These are phyloP conservation scores for Drosophila subsilvestris DNA, from an alignment of 2,888 invertebrate species.

Conservation along the genomic window DNA sequence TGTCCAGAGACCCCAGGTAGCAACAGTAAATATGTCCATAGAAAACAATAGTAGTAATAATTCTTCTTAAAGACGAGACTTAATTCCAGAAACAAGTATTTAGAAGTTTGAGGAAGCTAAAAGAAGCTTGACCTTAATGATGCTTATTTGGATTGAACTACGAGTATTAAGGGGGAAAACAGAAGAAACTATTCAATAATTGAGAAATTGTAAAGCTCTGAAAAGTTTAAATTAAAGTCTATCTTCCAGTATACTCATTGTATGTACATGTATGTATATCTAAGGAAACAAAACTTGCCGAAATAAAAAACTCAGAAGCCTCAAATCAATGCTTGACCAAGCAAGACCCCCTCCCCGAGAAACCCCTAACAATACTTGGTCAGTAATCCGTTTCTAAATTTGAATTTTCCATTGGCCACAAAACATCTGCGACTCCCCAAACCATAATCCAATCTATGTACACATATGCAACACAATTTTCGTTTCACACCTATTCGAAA, in stretches of 20 bases:
- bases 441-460: constrained; percentile 30
- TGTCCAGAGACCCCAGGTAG: constrained; percentile 24
- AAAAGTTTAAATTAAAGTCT: background rate
- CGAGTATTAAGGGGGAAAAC: background rate
- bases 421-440: constrained; percentile 53
- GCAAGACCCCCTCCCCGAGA: constrained; percentile 2
- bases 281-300: background rate
- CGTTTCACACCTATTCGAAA: constrained; percentile 61
- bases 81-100: background rate
- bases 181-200: no score
- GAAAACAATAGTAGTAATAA: constrained; percentile 25
- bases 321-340: constrained; percentile 26
- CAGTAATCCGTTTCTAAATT: constrained; percentile 62
- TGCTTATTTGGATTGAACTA: background rate
- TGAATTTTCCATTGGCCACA: constrained; percentile 52
- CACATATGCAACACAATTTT: constrained; percentile 26
- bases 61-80: constrained; percentile 13
- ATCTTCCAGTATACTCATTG: no score
- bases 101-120: background rate
- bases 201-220: background rate
- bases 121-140: background rate
- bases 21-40: constrained; percentile 18
- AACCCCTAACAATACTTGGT: constrained; percentile 34
- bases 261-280: no score
- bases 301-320: background rate